Evolutionary conservation across 1,140 invertebrate genomes (phyloP), one percentile per base, ranked within the genome.

Genomic region (Drosophila erecta): DNA sequence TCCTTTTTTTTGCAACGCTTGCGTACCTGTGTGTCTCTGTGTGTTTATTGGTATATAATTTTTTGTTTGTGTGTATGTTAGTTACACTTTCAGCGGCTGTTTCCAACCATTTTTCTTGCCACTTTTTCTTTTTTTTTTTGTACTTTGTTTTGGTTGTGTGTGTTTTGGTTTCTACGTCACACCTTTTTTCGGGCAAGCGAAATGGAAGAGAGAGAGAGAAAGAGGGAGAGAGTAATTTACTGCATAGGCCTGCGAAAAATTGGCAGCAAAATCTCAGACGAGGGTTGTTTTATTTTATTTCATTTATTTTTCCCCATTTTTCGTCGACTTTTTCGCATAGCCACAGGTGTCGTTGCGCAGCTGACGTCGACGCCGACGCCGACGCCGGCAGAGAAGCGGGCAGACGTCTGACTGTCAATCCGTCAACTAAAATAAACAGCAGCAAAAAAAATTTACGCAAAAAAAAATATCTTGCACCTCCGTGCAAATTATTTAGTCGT

Each of bases 401-500:
- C 56, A 35, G 53, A 20, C 38, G 54, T 5, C 22, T n/a, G 49
- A 51, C 47, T 56, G 54, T 54, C 81, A 77, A 77, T 81, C 60
- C 61, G 79, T 83, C 83, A 86, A 30, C 7, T 30, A 8, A 30
- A 30, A 30, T 30, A 30, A 30, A 30, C 30, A 14, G 37, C 37
- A 14, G 12, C 10, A 12, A 15, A 24, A 17, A 17, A 41, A 50
- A 30, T 7, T 11, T 22, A 67, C 22, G 40, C 17, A 37, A 64
- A 81, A 81, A 81, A 81, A 75, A 78, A 30, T 78, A 75, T 62
- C 79, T 86, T 44, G 81, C 83, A 86, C 79, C 75, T 89, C 79
- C 73, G 79, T 83, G 83, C 83, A 89, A 86, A 81, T 86, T 83
- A 79, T 86, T 87, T 86, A 43, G 79, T 64, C 80, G 79, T 83